A percentile compares a stretch with the other conserved stretches of the same genome.
These are phyloP conservation scores for Capra hircus DNA, from an alignment of 2,113 vertebrate genomes.

Conservation along the genomic window DNA sequence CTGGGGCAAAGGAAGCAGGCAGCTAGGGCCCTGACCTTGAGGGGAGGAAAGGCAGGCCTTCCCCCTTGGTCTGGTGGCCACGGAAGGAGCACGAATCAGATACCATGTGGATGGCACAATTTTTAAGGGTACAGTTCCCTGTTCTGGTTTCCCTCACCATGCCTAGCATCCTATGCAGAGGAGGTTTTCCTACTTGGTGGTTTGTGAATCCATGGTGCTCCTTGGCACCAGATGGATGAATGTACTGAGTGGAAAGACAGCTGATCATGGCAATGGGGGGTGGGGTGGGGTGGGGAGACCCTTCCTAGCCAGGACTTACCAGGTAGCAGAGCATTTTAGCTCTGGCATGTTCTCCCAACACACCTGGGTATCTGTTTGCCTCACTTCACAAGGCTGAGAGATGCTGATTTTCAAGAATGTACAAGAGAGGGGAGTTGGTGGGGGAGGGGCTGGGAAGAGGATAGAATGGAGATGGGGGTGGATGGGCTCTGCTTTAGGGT, in stretches of 20 bases:
- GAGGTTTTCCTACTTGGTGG: not conserved
- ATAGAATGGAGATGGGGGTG: not conserved
- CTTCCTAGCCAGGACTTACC: not conserved
- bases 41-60: not conserved
- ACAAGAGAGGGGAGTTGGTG: not conserved
- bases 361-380: not conserved
- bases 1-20: not conserved
- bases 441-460: not conserved
- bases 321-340: not conserved
- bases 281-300: not conserved
- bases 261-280: accelerated
- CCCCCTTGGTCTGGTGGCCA: not conserved
- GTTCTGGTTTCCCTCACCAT: not conserved
- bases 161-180: not conserved
- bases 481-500: not conserved
- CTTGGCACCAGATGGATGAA: not conserved
- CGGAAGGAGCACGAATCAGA: accelerated
- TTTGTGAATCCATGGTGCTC: not conserved
- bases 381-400: not conserved
- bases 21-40: not conserved
- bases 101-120: accelerated
- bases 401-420: not conserved
- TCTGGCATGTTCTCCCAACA: not conserved
- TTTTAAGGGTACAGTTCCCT: not conserved
- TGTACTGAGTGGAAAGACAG: not conserved